These are phyloP conservation scores for Heliconius erato DNA, from an alignment of 2,888 invertebrate species.

Conservation along the genomic window DNA sequence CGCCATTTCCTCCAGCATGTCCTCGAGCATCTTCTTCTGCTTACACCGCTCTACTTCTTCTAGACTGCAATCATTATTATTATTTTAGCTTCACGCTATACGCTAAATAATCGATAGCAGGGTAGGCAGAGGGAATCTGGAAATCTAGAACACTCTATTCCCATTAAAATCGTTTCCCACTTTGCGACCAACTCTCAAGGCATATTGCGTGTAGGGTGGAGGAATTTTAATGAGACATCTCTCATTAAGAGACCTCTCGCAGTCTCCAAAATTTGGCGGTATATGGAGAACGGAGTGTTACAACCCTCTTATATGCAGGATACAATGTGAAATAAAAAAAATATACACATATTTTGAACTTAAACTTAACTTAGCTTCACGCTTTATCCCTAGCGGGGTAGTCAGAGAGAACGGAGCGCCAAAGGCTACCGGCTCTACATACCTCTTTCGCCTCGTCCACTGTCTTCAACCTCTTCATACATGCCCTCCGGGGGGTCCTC, in stretches of 20 bases:
- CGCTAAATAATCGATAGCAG: neutral
- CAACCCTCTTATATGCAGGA: neutral
- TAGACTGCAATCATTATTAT: slow-evolving; percentile 82
- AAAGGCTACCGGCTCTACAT: no score
- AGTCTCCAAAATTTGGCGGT: no score
- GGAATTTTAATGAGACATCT: neutral
- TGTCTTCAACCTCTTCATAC: no score
- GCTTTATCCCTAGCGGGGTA: no score
- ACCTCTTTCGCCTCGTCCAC: no score
- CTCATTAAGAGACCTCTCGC: no score
- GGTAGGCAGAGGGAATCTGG: neutral
- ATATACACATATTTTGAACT: neutral
- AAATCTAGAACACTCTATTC: neutral
- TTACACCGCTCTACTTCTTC: slow-evolving; percentile 98
- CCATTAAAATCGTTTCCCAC: neutral
- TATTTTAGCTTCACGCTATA: neutral
- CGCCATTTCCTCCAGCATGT: slow-evolving; percentile 96
- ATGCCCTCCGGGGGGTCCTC: no score
- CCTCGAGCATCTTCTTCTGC: slow-evolving; percentile 95
- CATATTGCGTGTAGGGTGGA: neutral
- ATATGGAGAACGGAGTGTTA: no score
- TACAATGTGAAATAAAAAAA: neutral
- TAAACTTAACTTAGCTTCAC: no score
- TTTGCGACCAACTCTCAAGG: neutral
- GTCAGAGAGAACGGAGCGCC: no score